Evolutionary conservation across 2,888 invertebrate genomes (phyloP).

Genomic region (Noctua janthina): DNA sequence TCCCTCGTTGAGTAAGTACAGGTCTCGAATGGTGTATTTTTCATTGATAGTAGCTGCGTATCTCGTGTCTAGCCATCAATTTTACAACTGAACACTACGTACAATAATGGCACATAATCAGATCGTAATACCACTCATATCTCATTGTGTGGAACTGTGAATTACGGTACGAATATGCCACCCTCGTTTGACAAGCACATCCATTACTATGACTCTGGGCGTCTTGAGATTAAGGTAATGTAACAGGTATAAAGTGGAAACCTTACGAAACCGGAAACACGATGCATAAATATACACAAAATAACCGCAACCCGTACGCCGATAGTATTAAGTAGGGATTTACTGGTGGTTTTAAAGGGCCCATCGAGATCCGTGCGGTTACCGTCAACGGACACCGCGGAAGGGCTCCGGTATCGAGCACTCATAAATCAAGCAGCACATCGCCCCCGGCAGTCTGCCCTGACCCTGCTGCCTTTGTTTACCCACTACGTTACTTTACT

Average conservation of each 20-base stretch:
- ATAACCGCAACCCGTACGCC: constrained; percentile 61
- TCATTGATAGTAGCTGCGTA: constrained; percentile 59
- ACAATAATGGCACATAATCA: constrained; percentile 64
- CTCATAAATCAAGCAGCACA: constrained; percentile 86
- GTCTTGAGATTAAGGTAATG: constrained; percentile 57
- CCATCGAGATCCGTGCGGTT: constrained; percentile 79
- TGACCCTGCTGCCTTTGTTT: constrained; percentile 85
- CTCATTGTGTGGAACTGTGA: constrained; percentile 51
- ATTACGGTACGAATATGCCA: constrained; percentile 56
- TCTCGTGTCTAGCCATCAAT: constrained; percentile 60
- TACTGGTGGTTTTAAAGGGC: constrained; percentile 76
- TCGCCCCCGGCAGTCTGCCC: constrained; percentile 81
- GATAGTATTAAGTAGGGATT: constrained; percentile 64
- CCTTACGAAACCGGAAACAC: constrained; percentile 57
- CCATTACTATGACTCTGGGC: constrained; percentile 50
- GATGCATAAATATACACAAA: constrained; percentile 43
- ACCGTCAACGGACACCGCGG: constrained; percentile 86
- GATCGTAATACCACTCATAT: constrained; percentile 60
- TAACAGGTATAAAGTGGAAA: constrained; percentile 54
- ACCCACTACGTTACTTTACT: constrained; percentile 76
- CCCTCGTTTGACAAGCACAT: constrained; percentile 46
- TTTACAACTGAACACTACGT: constrained; percentile 54
- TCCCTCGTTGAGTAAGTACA: constrained; percentile 63
- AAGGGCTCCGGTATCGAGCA: constrained; percentile 86
- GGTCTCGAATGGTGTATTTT: constrained; percentile 62